Percentiles rank a stretch among this genome's conserved stretches.
These are phyloP conservation scores for Prinia subflava DNA, from an alignment of 2,113 vertebrate genomes.

Conservation along the genomic window DNA sequence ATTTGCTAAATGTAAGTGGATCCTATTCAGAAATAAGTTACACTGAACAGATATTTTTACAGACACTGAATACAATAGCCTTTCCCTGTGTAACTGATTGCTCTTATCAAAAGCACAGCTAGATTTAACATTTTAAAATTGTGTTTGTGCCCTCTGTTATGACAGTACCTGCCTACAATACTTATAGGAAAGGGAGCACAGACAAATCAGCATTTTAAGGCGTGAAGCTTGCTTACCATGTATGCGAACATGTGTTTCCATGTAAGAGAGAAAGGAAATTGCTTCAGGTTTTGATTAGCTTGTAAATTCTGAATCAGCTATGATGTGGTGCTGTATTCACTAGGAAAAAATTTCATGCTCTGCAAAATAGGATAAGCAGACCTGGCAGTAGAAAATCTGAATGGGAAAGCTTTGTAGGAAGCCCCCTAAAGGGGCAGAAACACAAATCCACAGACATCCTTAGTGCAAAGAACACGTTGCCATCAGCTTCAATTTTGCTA, in stretches of 20 bases:
- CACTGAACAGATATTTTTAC: not conserved
- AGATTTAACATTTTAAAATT: not conserved
- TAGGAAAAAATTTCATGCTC: not conserved
- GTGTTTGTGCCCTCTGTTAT: not conserved
- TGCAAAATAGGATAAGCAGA: not conserved
- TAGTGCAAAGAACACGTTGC: not conserved
- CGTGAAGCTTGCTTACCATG: not conserved
- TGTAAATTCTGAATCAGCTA: not conserved
- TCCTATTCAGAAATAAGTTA: conserved; percentile 12
- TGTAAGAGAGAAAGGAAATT: not conserved
- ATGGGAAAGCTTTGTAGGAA: not conserved
- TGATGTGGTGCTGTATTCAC: not conserved
- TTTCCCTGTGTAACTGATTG: not conserved
- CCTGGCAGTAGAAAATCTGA: not conserved
- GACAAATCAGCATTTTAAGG: not conserved
- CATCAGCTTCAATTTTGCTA: conserved; percentile 1
- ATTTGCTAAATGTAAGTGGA: not conserved
- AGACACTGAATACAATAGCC: not conserved
- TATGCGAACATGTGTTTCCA: not conserved
- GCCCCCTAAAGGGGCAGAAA: not conserved
- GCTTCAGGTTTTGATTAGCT: not conserved
- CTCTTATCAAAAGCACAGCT: not conserved
- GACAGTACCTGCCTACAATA: not conserved
- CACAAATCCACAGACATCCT: not conserved
- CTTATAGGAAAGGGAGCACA: not conserved